Conservation (phyloP, 2,797 vertebrate genomes). For the Gobio occitaniae region DNA sequence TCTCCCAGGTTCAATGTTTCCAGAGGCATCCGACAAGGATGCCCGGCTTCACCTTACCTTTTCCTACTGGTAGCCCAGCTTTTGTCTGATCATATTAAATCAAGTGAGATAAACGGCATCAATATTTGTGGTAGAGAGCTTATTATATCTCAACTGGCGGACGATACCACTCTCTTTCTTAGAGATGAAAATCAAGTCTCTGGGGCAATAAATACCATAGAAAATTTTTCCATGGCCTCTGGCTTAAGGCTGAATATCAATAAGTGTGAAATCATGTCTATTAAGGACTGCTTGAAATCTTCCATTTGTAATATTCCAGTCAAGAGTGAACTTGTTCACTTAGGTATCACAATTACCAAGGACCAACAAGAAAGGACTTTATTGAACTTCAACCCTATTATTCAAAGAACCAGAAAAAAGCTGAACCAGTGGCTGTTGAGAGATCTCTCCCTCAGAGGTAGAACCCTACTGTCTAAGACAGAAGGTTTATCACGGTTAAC, state of each 20-base stretch:
- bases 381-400: constrained; percentile 12
- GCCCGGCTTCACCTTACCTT: too few species aligned
- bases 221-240: neutral
- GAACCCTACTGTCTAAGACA: constrained; percentile 15
- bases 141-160: neutral
- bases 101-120: too few species aligned
- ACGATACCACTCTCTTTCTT: constrained; percentile 1
- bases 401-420: constrained; percentile 25
- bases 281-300: neutral
- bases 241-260: constrained; percentile 12
- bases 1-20: too few species aligned
- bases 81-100: too few species aligned
- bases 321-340: neutral
- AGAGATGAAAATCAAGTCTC: neutral
- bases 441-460: constrained; percentile 17
- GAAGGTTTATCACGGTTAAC: constrained; percentile 34
- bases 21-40: too few species aligned
- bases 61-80: too few species aligned
- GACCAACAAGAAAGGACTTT: neutral
- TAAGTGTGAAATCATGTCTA: neutral
- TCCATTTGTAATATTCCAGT: neutral
- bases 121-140: neutral
- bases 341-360: neutral
- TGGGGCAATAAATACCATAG: neutral
- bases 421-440: constrained; percentile 31